These are phyloP conservation scores for Astatotilapia flaviijosephi DNA, from an alignment of 2,113 vertebrate genomes.

Conservation along the genomic window DNA sequence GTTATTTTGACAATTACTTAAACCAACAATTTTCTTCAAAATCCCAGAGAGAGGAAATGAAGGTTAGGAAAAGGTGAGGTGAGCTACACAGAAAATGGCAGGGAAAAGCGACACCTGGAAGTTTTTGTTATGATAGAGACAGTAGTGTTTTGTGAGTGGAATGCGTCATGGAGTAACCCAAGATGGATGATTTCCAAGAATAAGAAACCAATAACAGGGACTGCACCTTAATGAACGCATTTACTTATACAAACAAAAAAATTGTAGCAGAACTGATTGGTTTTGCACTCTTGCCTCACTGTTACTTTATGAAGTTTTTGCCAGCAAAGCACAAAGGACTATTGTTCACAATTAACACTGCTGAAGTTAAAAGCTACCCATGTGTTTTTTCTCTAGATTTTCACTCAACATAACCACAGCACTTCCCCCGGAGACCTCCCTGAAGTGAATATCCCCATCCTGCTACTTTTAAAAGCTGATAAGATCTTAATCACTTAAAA, in stretches of 20 bases:
- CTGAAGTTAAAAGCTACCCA: background rate
- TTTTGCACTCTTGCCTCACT: background rate
- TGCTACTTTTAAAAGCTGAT: constrained; percentile 30
- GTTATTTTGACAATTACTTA: background rate
- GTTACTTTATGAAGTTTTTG: background rate
- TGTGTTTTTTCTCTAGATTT: background rate
- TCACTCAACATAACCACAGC: background rate
- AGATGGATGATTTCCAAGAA: background rate
- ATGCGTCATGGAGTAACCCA: background rate
- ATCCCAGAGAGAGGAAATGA: background rate
- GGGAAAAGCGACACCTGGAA: background rate
- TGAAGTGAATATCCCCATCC: constrained; percentile 35
- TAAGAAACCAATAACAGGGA: background rate
- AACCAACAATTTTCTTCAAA: background rate
- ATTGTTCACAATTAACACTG: constrained; percentile 10
- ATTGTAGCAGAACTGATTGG: background rate
- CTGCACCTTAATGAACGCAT: background rate
- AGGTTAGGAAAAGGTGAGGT: background rate
- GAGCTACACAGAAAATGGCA: background rate
- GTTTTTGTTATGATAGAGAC: constrained; percentile 1
- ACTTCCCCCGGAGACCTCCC: constrained; percentile 30
- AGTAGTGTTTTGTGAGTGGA: background rate
- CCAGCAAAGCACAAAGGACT: background rate
- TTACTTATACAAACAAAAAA: background rate
- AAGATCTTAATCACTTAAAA: constrained; percentile 12